Conservation (phyloP, 1,140 invertebrate genomes). For the Zaprionus kolodkinae region DNA sequence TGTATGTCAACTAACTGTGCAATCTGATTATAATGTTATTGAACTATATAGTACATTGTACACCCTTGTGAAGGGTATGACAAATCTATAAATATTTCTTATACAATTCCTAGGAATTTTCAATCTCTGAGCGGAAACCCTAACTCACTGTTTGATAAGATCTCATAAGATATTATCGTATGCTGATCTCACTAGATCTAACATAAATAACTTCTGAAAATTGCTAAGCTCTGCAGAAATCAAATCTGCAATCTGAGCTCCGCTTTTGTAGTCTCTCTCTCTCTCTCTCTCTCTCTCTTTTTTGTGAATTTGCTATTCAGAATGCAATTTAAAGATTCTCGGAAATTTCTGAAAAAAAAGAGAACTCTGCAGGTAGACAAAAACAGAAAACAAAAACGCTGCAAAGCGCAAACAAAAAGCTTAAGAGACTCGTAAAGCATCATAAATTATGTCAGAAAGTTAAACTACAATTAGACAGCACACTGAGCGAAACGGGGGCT, state of each 20-base stretch:
- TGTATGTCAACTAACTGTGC: slow-evolving; percentile 13
- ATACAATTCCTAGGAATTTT: background rate
- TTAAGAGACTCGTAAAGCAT: slow-evolving; percentile 42
- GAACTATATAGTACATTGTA: background rate
- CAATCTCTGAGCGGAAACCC: slow-evolving; percentile 5
- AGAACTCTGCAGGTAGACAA: slow-evolving; percentile 52
- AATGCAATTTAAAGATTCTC: slow-evolving; percentile 74
- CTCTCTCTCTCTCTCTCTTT: background rate
- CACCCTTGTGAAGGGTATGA: background rate
- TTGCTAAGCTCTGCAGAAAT: slow-evolving; percentile 32
- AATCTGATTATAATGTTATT: slow-evolving; percentile 10
- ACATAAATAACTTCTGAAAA: slow-evolving; percentile 38
- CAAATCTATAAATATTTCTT: background rate
- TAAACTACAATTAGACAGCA: slow-evolving; percentile 76
- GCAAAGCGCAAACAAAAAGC: slow-evolving; percentile 28
- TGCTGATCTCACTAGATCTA: background rate
- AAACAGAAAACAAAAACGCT: slow-evolving; percentile 10
- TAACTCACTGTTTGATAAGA: slow-evolving; percentile 6
- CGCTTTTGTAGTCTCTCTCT: background rate
- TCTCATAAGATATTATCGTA: slow-evolving; percentile 10
- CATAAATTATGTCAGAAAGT: slow-evolving; percentile 76
- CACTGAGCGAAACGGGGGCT: slow-evolving; percentile 23
- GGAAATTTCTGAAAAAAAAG: slow-evolving; percentile 44
- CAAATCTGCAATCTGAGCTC: slow-evolving; percentile 46
- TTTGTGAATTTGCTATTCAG: slow-evolving; percentile 55